A percentile compares a stretch with the other conserved stretches of the same genome.
phyloP scores from a whole-genome alignment of 2,797 vertebrate genomes.

The Clarias platycephalus region DNA sequence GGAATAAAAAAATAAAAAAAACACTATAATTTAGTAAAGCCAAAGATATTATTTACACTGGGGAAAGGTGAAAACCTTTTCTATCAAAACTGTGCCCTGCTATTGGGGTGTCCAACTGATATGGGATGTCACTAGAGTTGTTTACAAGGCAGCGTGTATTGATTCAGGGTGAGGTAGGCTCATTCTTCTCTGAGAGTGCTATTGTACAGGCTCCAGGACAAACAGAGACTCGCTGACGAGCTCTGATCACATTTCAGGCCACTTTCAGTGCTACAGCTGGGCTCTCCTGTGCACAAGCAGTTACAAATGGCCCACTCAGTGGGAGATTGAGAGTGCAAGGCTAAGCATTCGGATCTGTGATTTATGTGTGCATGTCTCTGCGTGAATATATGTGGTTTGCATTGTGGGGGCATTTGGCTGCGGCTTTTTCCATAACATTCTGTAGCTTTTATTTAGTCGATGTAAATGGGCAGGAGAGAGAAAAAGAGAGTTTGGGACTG shows the following conservation, averaged over 20 bases:
- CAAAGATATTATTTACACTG: conserved; percentile 10
- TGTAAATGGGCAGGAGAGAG: conserved; percentile 2
- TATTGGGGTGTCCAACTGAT: conserved; percentile 34
- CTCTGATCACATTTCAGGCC: conserved; percentile 54
- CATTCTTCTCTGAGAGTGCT: conserved; percentile 47
- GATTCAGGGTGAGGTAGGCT: conserved; percentile 53
- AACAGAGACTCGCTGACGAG: conserved; percentile 48
- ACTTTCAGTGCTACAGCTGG: conserved; percentile 48
- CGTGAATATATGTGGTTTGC: conserved; percentile 27
- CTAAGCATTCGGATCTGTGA: conserved; percentile 47
- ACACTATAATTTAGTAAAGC: conserved; percentile 21
- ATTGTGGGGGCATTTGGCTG: background rate
- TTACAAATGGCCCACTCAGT: conserved; percentile 52
- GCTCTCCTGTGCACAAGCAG: conserved; percentile 45
- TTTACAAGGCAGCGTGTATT: conserved; percentile 57
- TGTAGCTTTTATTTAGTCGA: background rate
- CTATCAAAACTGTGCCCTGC: conserved; percentile 17
- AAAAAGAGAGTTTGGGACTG: conserved; percentile 10
- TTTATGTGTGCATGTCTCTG: conserved; percentile 32
- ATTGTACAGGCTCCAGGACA: conserved; percentile 53
- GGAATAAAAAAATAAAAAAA: background rate
- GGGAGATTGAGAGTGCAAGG: conserved; percentile 32
- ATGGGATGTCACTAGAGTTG: conserved; percentile 52
- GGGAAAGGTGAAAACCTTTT: conserved; percentile 10
- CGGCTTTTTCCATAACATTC: conserved; percentile 2